Percentiles rank a stretch among this genome's conserved stretches.
phyloP scores from a whole-genome alignment of 2,888 invertebrate genomes.

The Pristionchus japonicus region DNA sequence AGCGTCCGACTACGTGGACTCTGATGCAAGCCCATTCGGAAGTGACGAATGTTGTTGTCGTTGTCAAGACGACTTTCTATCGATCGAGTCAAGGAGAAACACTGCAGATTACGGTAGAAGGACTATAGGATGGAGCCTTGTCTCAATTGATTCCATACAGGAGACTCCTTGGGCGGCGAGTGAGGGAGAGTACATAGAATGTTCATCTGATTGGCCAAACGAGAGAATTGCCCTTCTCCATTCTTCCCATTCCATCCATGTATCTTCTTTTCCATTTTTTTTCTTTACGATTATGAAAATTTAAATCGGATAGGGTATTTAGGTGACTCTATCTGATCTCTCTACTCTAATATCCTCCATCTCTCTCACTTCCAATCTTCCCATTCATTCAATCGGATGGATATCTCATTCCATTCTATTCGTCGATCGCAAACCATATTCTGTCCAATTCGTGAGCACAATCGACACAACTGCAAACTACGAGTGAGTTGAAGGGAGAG shows the following conservation, averaged over 20 bases:
- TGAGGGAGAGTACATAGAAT: constrained; percentile 7
- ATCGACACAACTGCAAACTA: not conserved
- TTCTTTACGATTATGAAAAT: not conserved
- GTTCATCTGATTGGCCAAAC: constrained; percentile 21
- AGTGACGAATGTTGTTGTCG: constrained; percentile 56
- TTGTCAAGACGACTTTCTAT: constrained; percentile 55
- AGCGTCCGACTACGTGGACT: constrained; percentile 57
- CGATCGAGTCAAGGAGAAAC: constrained; percentile 60
- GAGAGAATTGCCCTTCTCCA: constrained; percentile 26
- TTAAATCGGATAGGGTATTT: too few species aligned
- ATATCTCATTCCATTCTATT: constrained; percentile 14
- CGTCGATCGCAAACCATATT: not conserved
- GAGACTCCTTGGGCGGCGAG: constrained; percentile 26
- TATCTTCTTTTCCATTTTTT: not conserved
- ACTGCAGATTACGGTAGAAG: constrained; percentile 48
- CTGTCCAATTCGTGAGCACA: constrained; percentile 11
- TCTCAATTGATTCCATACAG: not conserved
- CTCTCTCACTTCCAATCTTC: not conserved
- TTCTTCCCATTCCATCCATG: not conserved
- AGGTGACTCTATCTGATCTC: constrained; percentile 35
- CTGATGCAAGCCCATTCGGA: constrained; percentile 52
- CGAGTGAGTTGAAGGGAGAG: constrained; percentile 7
- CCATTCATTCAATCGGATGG: constrained; percentile 25
- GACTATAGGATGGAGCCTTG: not conserved
- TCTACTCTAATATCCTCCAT: constrained; percentile 3